A percentile compares a stretch with the other conserved stretches of the same genome.
Evolutionary conservation across 2,888 invertebrate species (phyloP).

Genomic region (Myopa testacea): DNA sequence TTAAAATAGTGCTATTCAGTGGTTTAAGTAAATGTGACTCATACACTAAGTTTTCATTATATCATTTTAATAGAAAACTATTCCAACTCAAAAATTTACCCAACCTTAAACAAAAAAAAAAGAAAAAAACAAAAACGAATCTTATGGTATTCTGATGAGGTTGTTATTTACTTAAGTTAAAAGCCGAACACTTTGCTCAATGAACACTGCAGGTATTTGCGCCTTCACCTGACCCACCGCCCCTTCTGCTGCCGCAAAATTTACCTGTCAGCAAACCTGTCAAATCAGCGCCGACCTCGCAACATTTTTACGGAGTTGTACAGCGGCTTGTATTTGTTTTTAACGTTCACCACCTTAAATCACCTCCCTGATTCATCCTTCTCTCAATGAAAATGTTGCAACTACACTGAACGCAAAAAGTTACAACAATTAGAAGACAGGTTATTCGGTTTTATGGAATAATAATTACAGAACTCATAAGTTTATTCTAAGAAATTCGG

Average conservation of each 20-base stretch:
- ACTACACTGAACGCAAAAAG: too few relatives aligned
- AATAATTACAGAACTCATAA: too few relatives aligned
- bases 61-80: too few relatives aligned
- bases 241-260: background rate
- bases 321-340: conserved; percentile 20
- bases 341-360: conserved; percentile 7
- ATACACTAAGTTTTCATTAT: too few relatives aligned
- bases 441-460: too few relatives aligned
- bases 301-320: conserved; percentile 11
- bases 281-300: background rate
- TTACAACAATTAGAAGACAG: too few relatives aligned
- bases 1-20: too few relatives aligned
- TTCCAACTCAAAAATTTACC: too few relatives aligned
- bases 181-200: conserved; percentile 26
- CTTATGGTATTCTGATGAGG: conserved; percentile 24
- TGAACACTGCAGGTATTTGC: conserved; percentile 2
- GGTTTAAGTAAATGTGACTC: too few relatives aligned
- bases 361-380: too few relatives aligned
- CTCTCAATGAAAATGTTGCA: too few relatives aligned
- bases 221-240: background rate
- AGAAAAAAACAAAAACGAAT: background rate
- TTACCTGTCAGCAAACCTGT: background rate
- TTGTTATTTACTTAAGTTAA: conserved; percentile 31
- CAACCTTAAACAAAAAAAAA: background rate
- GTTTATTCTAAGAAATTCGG: too few relatives aligned